phyloP scores from a whole-genome alignment of 2,888 invertebrate genomes.

The Drosophila histrio region DNA sequence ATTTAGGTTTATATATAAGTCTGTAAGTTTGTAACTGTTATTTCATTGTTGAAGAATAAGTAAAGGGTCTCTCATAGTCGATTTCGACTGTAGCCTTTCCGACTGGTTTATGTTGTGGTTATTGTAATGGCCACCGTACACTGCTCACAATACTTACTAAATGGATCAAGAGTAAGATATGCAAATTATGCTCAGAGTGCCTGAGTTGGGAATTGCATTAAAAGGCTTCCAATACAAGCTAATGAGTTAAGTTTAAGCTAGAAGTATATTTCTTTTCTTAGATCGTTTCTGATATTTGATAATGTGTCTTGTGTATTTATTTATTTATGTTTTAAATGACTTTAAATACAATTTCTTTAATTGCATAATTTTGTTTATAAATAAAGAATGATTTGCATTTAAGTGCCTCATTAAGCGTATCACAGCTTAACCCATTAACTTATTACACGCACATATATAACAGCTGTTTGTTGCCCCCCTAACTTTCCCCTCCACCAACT shows the following conservation, averaged over 20 bases:
- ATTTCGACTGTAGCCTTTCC: no score
- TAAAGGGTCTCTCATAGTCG: no score
- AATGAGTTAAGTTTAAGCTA: conserved; percentile 41
- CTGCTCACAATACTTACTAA: conserved; percentile 47
- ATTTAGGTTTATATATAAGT: no score
- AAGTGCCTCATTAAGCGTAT: not conserved
- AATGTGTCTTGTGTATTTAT: not conserved
- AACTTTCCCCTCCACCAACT: not conserved
- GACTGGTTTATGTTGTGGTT: conserved; percentile 79
- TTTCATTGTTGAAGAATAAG: no score
- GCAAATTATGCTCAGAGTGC: conserved; percentile 51
- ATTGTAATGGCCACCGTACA: conserved; percentile 71
- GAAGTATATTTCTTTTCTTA: no score
- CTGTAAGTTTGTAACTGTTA: no score
- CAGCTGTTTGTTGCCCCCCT: not conserved
- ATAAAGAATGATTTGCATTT: not conserved
- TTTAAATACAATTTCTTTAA: not conserved
- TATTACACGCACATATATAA: not conserved
- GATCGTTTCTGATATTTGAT: no score
- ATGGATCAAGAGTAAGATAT: conserved; percentile 49
- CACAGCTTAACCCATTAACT: not conserved
- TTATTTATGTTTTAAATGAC: not conserved
- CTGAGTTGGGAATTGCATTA: not conserved
- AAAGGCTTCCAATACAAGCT: conserved; percentile 12
- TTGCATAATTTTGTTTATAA: not conserved